Conservation (phyloP, 2,113 vertebrate species). For the Cyanistes caeruleus region DNA sequence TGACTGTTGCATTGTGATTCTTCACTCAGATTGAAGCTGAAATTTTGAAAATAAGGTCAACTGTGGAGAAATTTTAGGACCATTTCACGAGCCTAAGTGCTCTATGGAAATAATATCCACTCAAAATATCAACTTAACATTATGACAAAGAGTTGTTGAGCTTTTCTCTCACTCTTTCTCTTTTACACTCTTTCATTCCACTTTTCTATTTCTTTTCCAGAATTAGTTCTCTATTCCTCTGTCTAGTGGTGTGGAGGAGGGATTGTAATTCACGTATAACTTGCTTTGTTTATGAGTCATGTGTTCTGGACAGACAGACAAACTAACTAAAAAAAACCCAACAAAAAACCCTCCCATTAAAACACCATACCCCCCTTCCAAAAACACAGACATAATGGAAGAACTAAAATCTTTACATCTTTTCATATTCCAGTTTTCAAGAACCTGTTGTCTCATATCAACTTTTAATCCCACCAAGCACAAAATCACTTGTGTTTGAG, state of each 20-base stretch:
- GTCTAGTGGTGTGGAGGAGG: rapidly evolving
- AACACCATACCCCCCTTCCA: background rate
- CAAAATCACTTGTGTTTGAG: rapidly evolving
- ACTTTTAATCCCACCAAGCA: background rate
- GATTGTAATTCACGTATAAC: background rate
- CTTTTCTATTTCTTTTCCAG: background rate
- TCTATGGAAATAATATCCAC: background rate
- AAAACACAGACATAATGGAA: background rate
- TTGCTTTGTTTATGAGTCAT: background rate
- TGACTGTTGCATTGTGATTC: background rate
- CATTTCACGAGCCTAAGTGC: background rate
- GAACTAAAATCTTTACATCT: background rate
- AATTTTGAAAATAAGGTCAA: background rate
- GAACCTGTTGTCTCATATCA: background rate
- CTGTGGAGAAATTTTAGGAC: background rate
- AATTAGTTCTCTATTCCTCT: background rate
- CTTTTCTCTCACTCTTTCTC: background rate
- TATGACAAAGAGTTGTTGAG: background rate
- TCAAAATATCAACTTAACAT: background rate
- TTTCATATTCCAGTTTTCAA: background rate
- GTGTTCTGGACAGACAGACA: background rate
- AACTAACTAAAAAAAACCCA: background rate
- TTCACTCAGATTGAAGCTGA: background rate
- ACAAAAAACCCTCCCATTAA: background rate
- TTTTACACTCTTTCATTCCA: background rate